Evolutionary conservation across 2,113 vertebrate species (phyloP), one percentile per base, ranked within the genome.

Genomic region (Bubo scandiacus): DNA sequence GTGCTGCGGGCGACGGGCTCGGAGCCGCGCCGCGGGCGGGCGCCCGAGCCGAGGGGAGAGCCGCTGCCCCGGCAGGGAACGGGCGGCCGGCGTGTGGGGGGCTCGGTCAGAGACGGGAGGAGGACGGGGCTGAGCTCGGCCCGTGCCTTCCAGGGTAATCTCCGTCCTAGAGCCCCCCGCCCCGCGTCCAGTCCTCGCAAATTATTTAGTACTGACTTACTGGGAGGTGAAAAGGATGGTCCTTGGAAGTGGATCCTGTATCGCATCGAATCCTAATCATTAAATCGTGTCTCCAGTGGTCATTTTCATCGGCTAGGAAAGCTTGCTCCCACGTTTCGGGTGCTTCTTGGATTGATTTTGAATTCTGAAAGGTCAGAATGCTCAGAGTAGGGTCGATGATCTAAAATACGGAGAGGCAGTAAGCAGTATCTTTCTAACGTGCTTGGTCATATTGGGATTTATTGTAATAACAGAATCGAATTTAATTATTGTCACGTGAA

Each of bases 51-150:
- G 26, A 9, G 22, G 27, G 59, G 15, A 12, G 7, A 38, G n/a
- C 81, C 30, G 36, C 5, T 13, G 3, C 12, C 20, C 38, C n/a
- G 52, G 43, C 29, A 2, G 1, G 27, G 1, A 5, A 1, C 18
- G 43, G 78, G 9, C 42, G 25, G 59, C 6, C 14, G n/a, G 6
- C 32, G 29, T 4, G 65, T 21, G 6, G 5, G 52, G 18, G 59
- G 82, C 71, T 90, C 47, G 43, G 30, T 4, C 27, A 4, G 58
- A 22, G 47, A 10, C 4, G 55, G 22, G 22, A n/a, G 5, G 59
- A 30, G 79, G 62, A 30, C 2, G 58, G 81, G 49, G 63, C 81
- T 67, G 83, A 23, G 74, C 66, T 20, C 80, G 3, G 82, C 4
- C n/a, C 2, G 79, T 6, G 67, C 61, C 47, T 71, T 45, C 67